A percentile compares a stretch with the other conserved stretches of the same genome.
These are phyloP conservation scores for Catharus bicknelli DNA, from an alignment of 2,113 vertebrate genomes.

Conservation along the genomic window DNA sequence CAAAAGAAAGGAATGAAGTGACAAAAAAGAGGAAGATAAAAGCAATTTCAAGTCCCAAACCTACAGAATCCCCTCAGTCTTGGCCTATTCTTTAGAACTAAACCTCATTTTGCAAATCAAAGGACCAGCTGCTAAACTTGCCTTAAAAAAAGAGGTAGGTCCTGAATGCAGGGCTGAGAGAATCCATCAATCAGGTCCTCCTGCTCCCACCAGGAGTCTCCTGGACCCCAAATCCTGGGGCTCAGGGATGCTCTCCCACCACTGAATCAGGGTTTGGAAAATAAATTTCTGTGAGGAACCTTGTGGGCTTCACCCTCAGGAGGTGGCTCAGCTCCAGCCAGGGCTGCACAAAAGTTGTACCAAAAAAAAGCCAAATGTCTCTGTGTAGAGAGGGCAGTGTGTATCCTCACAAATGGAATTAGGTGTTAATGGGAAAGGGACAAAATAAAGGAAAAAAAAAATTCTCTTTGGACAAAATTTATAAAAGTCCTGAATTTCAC, in stretches of 20 bases:
- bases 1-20: not conserved
- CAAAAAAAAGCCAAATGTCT: not conserved
- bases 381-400: fast-evolving
- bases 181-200: not conserved
- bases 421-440: not conserved
- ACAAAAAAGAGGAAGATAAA: conserved; percentile 59
- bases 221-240: fast-evolving
- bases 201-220: not conserved
- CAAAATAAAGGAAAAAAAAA: fast-evolving
- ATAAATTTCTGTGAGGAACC: fast-evolving
- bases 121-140: conserved; percentile 60
- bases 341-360: fast-evolving
- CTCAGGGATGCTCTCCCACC: not conserved
- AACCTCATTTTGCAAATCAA: conserved; percentile 59
- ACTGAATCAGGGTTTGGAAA: fast-evolving
- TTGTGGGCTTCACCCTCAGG: fast-evolving
- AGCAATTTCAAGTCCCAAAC: conserved; percentile 39
- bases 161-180: not conserved
- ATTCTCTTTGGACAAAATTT: not conserved
- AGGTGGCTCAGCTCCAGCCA: not conserved
- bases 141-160: not conserved
- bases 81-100: conserved; percentile 30
- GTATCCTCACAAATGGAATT: fast-evolving
- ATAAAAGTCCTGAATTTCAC: not conserved
- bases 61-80: conserved; percentile 8